Base-by-base conservation (phyloP, 2,797 vertebrate genomes). In the Etheostoma nigrum region DNA sequence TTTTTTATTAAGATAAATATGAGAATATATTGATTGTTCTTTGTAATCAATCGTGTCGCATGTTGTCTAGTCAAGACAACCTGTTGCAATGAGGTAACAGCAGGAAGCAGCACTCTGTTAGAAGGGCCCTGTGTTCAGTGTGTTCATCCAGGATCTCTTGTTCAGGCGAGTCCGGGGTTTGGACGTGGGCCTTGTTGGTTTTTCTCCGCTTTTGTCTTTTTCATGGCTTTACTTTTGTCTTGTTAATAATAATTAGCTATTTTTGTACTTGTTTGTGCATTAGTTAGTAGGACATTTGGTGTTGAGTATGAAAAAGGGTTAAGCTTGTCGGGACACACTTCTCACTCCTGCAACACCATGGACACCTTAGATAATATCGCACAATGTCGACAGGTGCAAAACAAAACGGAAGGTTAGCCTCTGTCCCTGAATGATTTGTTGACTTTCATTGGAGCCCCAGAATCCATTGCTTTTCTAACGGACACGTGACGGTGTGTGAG, bases 401-500 rank as follows among this genome's bases (percentile, higher is more conserved):
- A 23, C 36, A 79, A 47, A 45, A 0, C 57, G 47, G 13, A 48
- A 4, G 6, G 6, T 16, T 59, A 19, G 33, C 7, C 51, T 57
- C 44, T 18, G 27, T 40, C 36, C 10, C 3, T 40, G 36, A 40
- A 40, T 11, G 3, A 0, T 52, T 27, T 57, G 42, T 42, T 36
- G 19, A 60, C 36, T 11, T 40, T 40, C 10, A 40, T 4, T 40
- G 10, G 36, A 40, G 19, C 9, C 69, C 48, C 42, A 70, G 51
- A 69, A 69, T 66, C 13, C 47, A 18, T 23, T 62, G 15, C 27
- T 68, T 58, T 42, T 74, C 11, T 4, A 18, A 25, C 52, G 51
- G 16, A 4, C 58, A n/a, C 69, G n/a, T 75, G 40, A 62, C 58
- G 77, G 61, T 71, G 82, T 74, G 77, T 40, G 51, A 55, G 67